Conservation (phyloP, 1,140 invertebrate genomes). For the Linepithema humile region DNA sequence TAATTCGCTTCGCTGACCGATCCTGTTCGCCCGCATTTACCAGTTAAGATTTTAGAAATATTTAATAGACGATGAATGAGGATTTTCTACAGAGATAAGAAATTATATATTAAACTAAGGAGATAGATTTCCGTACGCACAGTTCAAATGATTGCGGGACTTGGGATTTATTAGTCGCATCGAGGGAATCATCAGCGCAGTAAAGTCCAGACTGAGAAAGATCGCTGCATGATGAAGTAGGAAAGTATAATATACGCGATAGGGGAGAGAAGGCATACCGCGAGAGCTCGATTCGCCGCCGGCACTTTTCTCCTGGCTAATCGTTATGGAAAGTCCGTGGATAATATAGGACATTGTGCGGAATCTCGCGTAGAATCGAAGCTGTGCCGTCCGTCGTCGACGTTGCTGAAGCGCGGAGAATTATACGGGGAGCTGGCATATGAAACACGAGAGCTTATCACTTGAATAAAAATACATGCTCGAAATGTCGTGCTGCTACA, state of each 20-base stretch:
- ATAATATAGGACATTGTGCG: slow-evolving; percentile 71
- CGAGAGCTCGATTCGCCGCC: slow-evolving; percentile 44
- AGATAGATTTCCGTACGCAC: not conserved
- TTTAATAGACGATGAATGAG: slow-evolving; percentile 6
- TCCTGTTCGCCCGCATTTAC: too few relatives aligned
- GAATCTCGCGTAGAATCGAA: slow-evolving; percentile 58
- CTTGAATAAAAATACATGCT: not conserved
- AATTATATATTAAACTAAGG: not conserved
- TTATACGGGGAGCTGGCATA: not conserved
- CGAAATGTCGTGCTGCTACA: not conserved
- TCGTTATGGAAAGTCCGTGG: slow-evolving; percentile 74
- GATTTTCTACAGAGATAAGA: not conserved
- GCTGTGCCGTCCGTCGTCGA: slow-evolving; percentile 4
- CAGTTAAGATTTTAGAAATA: not conserved
- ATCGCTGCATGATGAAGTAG: slow-evolving; percentile 31
- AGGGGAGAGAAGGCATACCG: slow-evolving; percentile 30
- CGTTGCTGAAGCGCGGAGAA: slow-evolving; percentile 42
- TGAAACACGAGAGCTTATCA: slow-evolving; percentile 27
- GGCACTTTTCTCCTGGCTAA: slow-evolving; percentile 70
- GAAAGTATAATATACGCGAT: slow-evolving; percentile 49
- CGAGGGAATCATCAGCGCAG: slow-evolving; percentile 20
- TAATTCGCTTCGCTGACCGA: too few relatives aligned
- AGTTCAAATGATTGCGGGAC: not conserved
- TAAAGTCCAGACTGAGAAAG: slow-evolving; percentile 33
- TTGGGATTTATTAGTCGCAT: slow-evolving; percentile 36